Evolutionary conservation across 2,888 invertebrate species (phyloP).

Genomic region (Trichopoda pennipes): DNA sequence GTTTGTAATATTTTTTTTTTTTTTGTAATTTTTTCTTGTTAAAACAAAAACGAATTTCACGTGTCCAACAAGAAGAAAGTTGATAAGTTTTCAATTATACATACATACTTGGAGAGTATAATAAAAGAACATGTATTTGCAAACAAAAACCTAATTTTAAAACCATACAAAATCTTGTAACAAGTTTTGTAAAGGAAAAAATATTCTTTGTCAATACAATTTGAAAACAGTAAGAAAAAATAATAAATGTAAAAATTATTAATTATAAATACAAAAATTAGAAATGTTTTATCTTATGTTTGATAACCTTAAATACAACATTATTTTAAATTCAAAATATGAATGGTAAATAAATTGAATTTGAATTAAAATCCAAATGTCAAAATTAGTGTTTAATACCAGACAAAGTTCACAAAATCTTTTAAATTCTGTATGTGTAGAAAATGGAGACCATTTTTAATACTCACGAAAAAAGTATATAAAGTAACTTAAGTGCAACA

Average conservation of each 20-base stretch:
- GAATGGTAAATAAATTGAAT: neutral
- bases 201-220: neutral
- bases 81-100: slow-evolving; percentile 23
- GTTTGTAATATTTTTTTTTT: slow-evolving; percentile 21
- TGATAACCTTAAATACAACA: neutral
- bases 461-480: slow-evolving; percentile 12
- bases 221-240: too few relatives aligned
- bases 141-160: neutral
- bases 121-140: neutral
- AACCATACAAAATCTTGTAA: too few relatives aligned
- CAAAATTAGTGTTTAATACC: slow-evolving; percentile 18
- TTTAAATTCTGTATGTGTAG: neutral
- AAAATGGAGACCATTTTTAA: neutral
- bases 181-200: neutral
- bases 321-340: neutral
- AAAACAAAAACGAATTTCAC: neutral
- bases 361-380: slow-evolving; percentile 1
- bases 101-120: neutral
- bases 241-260: too few relatives aligned
- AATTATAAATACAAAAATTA: too few relatives aligned
- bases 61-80: slow-evolving; percentile 6
- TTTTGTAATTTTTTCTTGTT: neutral
- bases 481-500: slow-evolving; percentile 70
- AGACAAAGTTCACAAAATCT: slow-evolving; percentile 37
- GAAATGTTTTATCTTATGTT: too few relatives aligned